Conservation (phyloP, 2,113 vertebrate species). For the Atractosteus spatula region DNA sequence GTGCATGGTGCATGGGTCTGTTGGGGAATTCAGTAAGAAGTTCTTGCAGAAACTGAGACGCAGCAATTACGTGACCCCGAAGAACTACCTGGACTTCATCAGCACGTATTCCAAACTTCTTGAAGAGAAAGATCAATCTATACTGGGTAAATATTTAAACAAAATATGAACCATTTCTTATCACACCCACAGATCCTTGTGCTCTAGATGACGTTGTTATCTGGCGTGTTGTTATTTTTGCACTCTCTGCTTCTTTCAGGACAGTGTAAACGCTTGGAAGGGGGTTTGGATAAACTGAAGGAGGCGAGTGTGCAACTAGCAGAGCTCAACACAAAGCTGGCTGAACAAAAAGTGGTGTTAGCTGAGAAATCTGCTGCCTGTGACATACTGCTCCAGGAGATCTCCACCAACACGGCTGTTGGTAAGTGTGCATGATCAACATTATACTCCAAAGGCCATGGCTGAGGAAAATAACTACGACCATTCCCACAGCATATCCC, state of each 20-base stretch:
- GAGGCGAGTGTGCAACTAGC: slow-evolving; percentile 86
- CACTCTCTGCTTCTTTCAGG: slow-evolving; percentile 49
- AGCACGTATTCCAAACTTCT: slow-evolving; percentile 78
- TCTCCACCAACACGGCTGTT: slow-evolving; percentile 74
- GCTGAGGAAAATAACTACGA: too few species aligned
- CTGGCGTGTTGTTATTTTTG: not conserved
- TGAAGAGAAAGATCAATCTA: slow-evolving; percentile 81
- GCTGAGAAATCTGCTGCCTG: slow-evolving; percentile 85
- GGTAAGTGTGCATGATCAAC: slow-evolving; percentile 59
- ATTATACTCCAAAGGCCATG: too few species aligned
- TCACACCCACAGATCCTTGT: too few species aligned
- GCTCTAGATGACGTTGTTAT: not conserved
- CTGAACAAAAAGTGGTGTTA: slow-evolving; percentile 84
- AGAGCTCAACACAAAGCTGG: slow-evolving; percentile 85
- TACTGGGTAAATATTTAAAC: slow-evolving; percentile 69
- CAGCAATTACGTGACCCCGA: slow-evolving; percentile 88
- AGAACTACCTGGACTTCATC: slow-evolving; percentile 94
- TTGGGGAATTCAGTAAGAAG: slow-evolving; percentile 76
- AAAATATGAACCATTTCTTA: not conserved
- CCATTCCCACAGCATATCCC: too few species aligned
- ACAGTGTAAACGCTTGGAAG: slow-evolving; percentile 85
- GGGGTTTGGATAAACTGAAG: slow-evolving; percentile 88
- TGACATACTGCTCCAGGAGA: slow-evolving; percentile 79
- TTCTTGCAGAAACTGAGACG: slow-evolving; percentile 87
- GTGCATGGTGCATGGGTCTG: slow-evolving; percentile 83